Evolutionary conservation across 2,113 vertebrate species (phyloP).

Genomic region (Otus sunia): DNA sequence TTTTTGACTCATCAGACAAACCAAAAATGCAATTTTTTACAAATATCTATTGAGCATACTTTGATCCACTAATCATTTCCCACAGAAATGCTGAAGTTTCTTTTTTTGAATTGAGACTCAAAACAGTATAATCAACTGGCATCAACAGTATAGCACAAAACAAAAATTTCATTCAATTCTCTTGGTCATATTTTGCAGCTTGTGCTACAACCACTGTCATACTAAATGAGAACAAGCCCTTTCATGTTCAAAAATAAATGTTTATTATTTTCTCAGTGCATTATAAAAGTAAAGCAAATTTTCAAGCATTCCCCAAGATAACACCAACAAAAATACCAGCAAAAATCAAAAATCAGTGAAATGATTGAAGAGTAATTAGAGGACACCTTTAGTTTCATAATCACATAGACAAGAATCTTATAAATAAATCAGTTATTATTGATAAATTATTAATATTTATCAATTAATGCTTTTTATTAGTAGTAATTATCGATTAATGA

Average conservation of each 20-base stretch:
- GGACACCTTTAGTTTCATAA: background rate
- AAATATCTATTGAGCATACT: background rate
- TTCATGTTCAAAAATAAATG: background rate
- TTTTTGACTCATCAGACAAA: background rate
- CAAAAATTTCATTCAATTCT: background rate
- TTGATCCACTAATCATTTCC: background rate
- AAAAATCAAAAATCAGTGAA: background rate
- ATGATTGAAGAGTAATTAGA: background rate
- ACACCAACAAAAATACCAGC: background rate
- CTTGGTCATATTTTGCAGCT: background rate
- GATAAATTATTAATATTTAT: background rate
- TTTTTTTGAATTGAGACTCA: background rate
- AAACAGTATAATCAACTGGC: background rate
- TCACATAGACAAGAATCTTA: background rate
- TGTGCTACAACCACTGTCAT: background rate
- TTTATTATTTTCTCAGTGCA: background rate
- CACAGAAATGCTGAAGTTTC: background rate
- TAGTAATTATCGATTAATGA: background rate
- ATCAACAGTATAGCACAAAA: background rate
- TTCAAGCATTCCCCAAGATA: background rate
- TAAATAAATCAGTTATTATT: background rate
- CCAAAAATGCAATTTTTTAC: background rate
- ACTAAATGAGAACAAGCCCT: background rate
- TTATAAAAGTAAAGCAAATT: background rate
- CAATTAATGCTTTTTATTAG: background rate